Evolutionary conservation across 2,888 invertebrate genomes (phyloP).

Genomic region (Oeneis ivallda): DNA sequence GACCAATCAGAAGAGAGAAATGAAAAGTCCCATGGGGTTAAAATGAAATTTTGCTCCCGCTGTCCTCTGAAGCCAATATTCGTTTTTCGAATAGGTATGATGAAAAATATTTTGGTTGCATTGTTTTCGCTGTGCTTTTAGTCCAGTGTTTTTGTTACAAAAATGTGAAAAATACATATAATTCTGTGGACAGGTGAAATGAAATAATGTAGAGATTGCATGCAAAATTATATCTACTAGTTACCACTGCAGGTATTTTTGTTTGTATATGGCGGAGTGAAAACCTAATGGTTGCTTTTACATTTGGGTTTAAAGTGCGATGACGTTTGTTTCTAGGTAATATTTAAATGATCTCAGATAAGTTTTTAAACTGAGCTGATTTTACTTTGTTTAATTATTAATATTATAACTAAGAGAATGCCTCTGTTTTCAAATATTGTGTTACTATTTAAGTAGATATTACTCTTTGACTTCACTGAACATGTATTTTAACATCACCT

Average conservation of each 20-base stretch:
- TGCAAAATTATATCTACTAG: neutral
- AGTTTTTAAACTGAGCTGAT: too few species aligned
- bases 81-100: too few species aligned
- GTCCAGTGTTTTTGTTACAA: neutral
- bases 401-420: too few species aligned
- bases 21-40: too few species aligned
- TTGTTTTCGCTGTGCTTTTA: slow-evolving; percentile 18
- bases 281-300: neutral
- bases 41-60: too few species aligned
- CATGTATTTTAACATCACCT: neutral
- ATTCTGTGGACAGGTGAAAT: neutral
- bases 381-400: too few species aligned
- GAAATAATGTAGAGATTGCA: neutral
- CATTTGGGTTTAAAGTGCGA: neutral
- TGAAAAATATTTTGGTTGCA: slow-evolving; percentile 20
- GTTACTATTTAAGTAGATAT: too few species aligned
- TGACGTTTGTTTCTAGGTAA: neutral
- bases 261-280: neutral
- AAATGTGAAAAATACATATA: neutral
- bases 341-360: neutral
- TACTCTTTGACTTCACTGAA: neutral
- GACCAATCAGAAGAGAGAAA: too few species aligned
- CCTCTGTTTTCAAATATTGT: too few species aligned
- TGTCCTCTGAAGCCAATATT: too few species aligned
- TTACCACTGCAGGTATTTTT: neutral